These are phyloP conservation scores for Trichomalopsis sarcophagae DNA, from an alignment of 1,140 invertebrate genomes.

Conservation along the genomic window DNA sequence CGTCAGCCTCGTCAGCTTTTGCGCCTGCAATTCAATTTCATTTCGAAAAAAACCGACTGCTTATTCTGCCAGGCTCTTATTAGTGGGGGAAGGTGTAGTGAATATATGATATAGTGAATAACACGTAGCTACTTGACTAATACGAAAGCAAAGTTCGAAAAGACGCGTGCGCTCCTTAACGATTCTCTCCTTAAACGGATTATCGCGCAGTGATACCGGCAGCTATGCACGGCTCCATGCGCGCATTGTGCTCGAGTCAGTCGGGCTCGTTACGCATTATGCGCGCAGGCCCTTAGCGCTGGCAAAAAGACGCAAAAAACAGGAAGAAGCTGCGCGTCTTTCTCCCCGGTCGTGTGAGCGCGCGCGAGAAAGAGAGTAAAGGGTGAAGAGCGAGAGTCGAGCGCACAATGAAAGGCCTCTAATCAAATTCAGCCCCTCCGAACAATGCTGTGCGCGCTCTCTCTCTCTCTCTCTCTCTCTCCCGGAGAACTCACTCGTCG, in stretches of 20 bases:
- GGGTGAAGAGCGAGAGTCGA: constrained; percentile 46
- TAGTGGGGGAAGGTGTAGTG: neutral
- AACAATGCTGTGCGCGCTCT: constrained; percentile 59
- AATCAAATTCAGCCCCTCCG: constrained; percentile 72
- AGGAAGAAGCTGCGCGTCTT: constrained; percentile 31
- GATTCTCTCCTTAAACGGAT: constrained; percentile 22
- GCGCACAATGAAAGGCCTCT: constrained; percentile 56
- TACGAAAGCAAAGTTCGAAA: neutral
- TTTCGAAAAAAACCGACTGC: constrained; percentile 3
- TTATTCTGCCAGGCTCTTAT: neutral
- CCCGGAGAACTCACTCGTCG: constrained; percentile 30
- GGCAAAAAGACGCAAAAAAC: constrained; percentile 21
- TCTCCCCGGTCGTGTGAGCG: constrained; percentile 2
- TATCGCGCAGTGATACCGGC: constrained; percentile 14
- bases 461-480: constrained; percentile 55
- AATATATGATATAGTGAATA: neutral
- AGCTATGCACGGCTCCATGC: neutral
- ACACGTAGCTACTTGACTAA: constrained; percentile 2
- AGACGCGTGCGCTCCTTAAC: neutral
- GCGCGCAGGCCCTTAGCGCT: constrained; percentile 13
- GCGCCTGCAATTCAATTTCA: constrained; percentile 22
- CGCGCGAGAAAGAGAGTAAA: constrained; percentile 38
- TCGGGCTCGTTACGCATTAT: constrained; percentile 16
- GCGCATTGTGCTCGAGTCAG: neutral
- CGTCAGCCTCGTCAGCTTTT: no score